These are phyloP conservation scores for Pholis gunnellus DNA, from an alignment of 2,113 vertebrate species.

Conservation along the genomic window DNA sequence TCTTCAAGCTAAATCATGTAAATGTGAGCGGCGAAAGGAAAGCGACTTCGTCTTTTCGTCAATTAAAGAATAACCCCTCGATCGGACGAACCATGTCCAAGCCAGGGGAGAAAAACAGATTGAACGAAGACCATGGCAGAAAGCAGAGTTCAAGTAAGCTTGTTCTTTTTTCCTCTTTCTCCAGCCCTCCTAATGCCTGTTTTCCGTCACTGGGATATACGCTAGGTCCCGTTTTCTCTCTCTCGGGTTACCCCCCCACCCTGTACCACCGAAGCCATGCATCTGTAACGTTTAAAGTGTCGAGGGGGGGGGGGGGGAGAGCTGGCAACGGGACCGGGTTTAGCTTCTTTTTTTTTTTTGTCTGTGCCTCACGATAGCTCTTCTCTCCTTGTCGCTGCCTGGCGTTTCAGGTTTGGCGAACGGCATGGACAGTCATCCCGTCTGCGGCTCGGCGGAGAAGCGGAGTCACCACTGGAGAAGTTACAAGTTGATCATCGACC, in stretches of 20 bases:
- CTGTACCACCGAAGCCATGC: conserved; percentile 44
- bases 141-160: conserved; percentile 94
- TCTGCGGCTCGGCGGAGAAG: conserved; percentile 94
- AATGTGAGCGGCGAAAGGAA: conserved; percentile 87
- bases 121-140: conserved; percentile 93
- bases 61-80: conserved; percentile 78
- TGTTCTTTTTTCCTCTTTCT: conserved; percentile 76
- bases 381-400: conserved; percentile 48
- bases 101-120: conserved; percentile 88
- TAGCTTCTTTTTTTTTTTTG: conserved; percentile 2
- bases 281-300: conserved; percentile 59
- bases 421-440: conserved; percentile 96
- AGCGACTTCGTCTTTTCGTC: conserved; percentile 84
- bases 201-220: conserved; percentile 79
- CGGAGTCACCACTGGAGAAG: conserved; percentile 99
- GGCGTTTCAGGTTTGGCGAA: conserved; percentile 93
- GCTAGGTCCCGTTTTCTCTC: conserved; percentile 66
- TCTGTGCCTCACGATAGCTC: conserved; percentile 64
- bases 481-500: conserved; percentile 99
- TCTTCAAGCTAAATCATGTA: conserved; percentile 88
- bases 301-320: conserved; percentile 11
- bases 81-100: conserved; percentile 92
- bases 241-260: conserved; percentile 20
- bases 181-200: conserved; percentile 74
- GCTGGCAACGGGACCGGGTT: conserved; percentile 58